Conservation (phyloP, 1,140 invertebrate species). For the Epicauta chinensis region DNA sequence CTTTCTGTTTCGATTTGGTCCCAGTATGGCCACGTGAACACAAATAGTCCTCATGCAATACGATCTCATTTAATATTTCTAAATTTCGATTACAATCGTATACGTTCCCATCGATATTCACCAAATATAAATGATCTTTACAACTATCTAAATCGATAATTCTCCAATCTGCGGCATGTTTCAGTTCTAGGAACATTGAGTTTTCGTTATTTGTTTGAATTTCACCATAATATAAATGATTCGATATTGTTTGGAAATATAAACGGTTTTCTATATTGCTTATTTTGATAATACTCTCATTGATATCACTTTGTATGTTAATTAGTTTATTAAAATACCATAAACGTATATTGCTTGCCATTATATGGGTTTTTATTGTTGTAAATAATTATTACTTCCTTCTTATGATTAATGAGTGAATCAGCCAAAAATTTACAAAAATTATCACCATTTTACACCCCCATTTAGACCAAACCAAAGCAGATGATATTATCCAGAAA, state of each 20-base stretch:
- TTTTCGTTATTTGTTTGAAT: conserved; percentile 24
- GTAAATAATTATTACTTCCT: not conserved
- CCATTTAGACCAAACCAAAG: not conserved
- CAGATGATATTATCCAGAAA: too few relatives aligned
- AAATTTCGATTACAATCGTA: conserved; percentile 51
- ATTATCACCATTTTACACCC: not conserved
- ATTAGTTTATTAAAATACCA: conserved; percentile 29
- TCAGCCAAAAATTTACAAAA: not conserved
- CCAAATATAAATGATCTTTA: conserved; percentile 53
- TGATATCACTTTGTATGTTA: conserved; percentile 21
- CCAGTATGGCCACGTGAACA: conserved; percentile 59
- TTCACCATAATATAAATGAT: conserved; percentile 31
- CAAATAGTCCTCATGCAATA: conserved; percentile 56
- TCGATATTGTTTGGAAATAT: conserved; percentile 29
- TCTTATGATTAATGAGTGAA: not conserved
- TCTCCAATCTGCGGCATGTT: conserved; percentile 17
- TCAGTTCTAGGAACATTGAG: conserved; percentile 18
- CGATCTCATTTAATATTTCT: conserved; percentile 51
- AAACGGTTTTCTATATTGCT: conserved; percentile 34
- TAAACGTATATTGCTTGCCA: conserved; percentile 23
- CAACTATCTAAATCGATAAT: conserved; percentile 53
- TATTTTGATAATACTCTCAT: conserved; percentile 32
- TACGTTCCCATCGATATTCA: conserved; percentile 54
- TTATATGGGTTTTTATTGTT: not conserved
- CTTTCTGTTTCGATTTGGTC: conserved; percentile 53